phyloP scores from a whole-genome alignment of 2,888 invertebrate genomes.

The Papilio protenor region DNA sequence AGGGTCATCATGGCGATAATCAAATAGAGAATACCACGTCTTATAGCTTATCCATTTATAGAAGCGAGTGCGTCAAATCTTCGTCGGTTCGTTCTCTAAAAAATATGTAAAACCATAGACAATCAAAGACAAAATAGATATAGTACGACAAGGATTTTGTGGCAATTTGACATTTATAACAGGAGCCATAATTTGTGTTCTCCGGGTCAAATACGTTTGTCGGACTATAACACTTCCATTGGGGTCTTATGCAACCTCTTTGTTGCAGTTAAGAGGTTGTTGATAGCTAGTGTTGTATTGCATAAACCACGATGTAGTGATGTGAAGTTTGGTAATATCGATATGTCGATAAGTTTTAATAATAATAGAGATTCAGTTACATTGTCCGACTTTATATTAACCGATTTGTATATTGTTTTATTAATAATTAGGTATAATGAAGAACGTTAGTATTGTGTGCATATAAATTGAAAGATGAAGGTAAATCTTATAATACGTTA shows the following conservation, averaged over 20 bases:
- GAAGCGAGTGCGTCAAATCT: too few relatives aligned
- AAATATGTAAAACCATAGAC: too few relatives aligned
- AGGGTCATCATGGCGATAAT: too few relatives aligned
- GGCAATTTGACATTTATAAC: not conserved
- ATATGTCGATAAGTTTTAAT: not conserved
- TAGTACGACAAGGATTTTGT: not conserved
- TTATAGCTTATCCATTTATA: too few relatives aligned
- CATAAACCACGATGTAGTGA: slow-evolving; percentile 16
- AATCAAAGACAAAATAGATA: too few relatives aligned
- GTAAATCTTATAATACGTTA: not conserved
- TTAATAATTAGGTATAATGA: too few relatives aligned
- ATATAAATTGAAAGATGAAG: not conserved
- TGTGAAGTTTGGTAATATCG: not conserved
- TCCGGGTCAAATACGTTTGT: not conserved
- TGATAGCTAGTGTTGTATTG: slow-evolving; percentile 24
- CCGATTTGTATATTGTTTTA: too few relatives aligned
- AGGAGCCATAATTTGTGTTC: not conserved
- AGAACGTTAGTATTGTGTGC: too few relatives aligned
- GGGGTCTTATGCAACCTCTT: slow-evolving; percentile 40
- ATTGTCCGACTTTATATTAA: too few relatives aligned
- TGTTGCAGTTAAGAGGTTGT: slow-evolving; percentile 21
- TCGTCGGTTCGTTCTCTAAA: too few relatives aligned
- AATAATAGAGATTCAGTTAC: not conserved
- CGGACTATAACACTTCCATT: not conserved
- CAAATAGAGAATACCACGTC: too few relatives aligned